These are phyloP conservation scores for Sarcophaga peregrina DNA, from an alignment of 1,140 invertebrate species.

Conservation along the genomic window DNA sequence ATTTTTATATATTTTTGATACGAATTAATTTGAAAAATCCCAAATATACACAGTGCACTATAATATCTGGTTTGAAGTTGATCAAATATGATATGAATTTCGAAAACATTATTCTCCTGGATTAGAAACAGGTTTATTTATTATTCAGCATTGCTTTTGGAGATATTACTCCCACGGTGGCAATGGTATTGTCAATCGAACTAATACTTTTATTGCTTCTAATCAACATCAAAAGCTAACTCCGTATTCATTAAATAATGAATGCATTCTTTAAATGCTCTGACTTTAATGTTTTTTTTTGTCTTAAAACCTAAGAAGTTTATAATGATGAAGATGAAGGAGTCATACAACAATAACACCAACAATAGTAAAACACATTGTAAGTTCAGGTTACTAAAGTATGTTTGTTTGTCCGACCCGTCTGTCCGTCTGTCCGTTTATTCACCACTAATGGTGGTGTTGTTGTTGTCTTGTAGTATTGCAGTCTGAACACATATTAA, in stretches of 20 bases:
- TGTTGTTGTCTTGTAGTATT: constrained; percentile 28
- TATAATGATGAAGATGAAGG: constrained; percentile 15
- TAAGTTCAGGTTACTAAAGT: constrained; percentile 39
- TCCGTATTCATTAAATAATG: too few species aligned
- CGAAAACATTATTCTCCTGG: too few species aligned
- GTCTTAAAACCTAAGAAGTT: not conserved
- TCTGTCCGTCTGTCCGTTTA: not conserved
- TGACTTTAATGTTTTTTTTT: too few species aligned
- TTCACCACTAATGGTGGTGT: not conserved
- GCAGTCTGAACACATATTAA: constrained; percentile 36
- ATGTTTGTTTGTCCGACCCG: constrained; percentile 6
- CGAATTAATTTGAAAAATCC: too few species aligned
- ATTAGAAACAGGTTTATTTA: too few species aligned
- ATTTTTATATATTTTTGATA: too few species aligned
- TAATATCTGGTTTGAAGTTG: too few species aligned
- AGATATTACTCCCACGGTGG: too few species aligned
- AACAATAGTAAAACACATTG: constrained; percentile 30
- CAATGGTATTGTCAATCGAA: not conserved
- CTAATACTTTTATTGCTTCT: not conserved
- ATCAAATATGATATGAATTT: too few species aligned
- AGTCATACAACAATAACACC: constrained; percentile 10
- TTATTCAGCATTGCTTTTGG: too few species aligned
- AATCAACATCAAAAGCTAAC: not conserved
- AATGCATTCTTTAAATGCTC: too few species aligned
- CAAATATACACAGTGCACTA: too few species aligned